A percentile compares a stretch with the other conserved stretches of the same genome.
Evolutionary conservation across 1,140 invertebrate species (phyloP).

Genomic region (Mesaphorura yosii): DNA sequence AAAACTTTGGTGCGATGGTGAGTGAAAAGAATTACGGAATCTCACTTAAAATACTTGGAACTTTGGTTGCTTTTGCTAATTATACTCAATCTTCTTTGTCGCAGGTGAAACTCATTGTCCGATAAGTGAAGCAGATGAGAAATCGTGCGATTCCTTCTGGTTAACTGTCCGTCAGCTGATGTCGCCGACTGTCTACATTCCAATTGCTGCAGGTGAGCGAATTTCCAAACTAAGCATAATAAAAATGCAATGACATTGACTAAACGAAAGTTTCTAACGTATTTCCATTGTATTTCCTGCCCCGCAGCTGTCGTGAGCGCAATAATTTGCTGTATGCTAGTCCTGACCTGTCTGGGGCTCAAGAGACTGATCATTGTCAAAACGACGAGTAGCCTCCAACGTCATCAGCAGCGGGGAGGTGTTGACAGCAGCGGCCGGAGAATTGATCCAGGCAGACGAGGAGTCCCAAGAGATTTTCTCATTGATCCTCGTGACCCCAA

Average conservation of each 20-base stretch:
- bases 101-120: constrained; percentile 21
- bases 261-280: no score
- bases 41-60: not conserved
- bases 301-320: constrained; percentile 26
- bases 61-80: not conserved
- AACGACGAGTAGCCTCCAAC: not conserved
- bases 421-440: constrained; percentile 13
- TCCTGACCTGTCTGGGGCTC: constrained; percentile 22
- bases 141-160: constrained; percentile 31
- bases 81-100: not conserved
- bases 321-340: constrained; percentile 26
- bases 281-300: no score
- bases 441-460: constrained; percentile 31
- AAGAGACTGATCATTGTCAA: constrained; percentile 5
- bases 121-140: constrained; percentile 21
- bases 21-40: no score
- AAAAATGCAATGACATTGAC: no score
- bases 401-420: not conserved
- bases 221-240: no score
- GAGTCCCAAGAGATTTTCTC: constrained; percentile 44
- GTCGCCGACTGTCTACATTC: constrained; percentile 30
- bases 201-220: constrained; percentile 1
- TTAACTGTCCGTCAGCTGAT: constrained; percentile 27
- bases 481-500: constrained; percentile 42
- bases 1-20: constrained; percentile 76